Conservation (phyloP, 2,113 vertebrate genomes). For the Neolamprologus devosi region DNA sequence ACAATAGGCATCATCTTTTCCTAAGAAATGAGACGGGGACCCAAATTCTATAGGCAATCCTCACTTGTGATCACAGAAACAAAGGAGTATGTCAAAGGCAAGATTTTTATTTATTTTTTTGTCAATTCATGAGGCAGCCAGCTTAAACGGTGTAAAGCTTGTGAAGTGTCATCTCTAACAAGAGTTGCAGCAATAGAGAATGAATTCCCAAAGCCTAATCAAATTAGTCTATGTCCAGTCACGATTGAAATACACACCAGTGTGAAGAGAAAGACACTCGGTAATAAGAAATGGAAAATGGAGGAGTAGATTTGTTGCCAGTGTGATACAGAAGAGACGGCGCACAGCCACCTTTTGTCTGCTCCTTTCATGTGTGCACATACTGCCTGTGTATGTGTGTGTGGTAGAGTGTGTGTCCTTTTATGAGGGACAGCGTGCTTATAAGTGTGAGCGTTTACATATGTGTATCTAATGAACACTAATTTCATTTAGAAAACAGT, state of each 20-base stretch:
- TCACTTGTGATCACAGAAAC: not conserved
- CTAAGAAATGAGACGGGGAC: not conserved
- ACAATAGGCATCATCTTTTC: not conserved
- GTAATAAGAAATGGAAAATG: not conserved
- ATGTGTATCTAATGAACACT: conserved; percentile 43
- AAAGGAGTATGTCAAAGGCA: not conserved
- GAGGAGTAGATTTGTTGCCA: not conserved
- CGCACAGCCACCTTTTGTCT: not conserved
- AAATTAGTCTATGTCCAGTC: conserved; percentile 36
- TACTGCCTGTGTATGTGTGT: not conserved
- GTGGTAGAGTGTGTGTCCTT: not conserved
- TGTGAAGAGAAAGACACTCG: not conserved
- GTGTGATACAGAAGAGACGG: not conserved
- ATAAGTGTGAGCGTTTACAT: not conserved
- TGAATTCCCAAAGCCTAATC: conserved; percentile 11
- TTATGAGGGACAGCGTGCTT: not conserved
- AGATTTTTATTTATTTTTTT: not conserved
- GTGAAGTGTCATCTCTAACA: not conserved
- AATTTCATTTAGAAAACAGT: conserved; percentile 64
- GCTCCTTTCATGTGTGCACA: not conserved
- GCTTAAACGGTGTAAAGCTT: not conserved
- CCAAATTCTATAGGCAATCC: not conserved
- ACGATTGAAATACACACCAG: not conserved
- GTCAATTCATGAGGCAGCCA: not conserved
- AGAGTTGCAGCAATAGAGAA: not conserved